Percentiles rank a stretch among this genome's conserved stretches.
phyloP scores from a whole-genome alignment of 2,113 vertebrate species.

The Panthera leo region DNA sequence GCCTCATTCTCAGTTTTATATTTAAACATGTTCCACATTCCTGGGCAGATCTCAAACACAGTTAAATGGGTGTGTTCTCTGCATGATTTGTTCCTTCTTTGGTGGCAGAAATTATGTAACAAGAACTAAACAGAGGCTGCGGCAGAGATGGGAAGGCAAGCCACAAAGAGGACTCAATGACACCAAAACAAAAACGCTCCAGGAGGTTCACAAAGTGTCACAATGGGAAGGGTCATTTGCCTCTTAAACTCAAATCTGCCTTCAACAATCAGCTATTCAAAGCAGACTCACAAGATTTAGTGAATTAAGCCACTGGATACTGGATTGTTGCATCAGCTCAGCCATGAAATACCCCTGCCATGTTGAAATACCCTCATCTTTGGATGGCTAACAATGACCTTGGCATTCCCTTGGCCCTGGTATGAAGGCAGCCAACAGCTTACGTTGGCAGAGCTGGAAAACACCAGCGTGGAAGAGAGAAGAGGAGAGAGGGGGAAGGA shows the following conservation, averaged over 20 bases:
- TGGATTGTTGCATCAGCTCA: neutral
- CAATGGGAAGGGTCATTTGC: neutral
- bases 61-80: constrained; percentile 7
- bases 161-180: neutral
- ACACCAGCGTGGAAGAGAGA: neutral
- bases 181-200: neutral
- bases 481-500: neutral
- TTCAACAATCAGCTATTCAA: neutral
- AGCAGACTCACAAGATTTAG: neutral
- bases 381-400: neutral
- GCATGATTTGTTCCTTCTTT: constrained; percentile 27
- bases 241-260: neutral
- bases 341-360: neutral
- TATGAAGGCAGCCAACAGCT: neutral
- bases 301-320: neutral
- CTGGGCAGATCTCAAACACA: constrained; percentile 52
- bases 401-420: neutral
- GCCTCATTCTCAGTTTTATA: constrained; percentile 63
- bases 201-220: neutral
- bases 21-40: constrained; percentile 67
- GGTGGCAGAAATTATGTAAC: constrained; percentile 19
- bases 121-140: neutral
- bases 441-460: neutral
- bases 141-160: constrained; percentile 2
- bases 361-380: neutral